A percentile compares a stretch with the other conserved stretches of the same genome.
phyloP scores from a whole-genome alignment of 2,888 invertebrate genomes.

The Eledone cirrhosa region DNA sequence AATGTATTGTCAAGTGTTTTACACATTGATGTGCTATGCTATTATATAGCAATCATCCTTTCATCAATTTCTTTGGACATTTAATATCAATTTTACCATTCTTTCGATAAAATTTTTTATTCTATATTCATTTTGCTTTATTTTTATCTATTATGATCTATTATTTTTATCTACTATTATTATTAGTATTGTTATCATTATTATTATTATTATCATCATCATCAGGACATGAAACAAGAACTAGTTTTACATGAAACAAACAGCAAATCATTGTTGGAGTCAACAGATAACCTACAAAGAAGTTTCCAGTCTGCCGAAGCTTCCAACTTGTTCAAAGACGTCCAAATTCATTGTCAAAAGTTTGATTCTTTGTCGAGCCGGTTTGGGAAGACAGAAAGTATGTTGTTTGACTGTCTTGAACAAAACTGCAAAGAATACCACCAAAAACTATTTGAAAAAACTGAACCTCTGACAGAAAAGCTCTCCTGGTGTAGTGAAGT shows the following conservation, averaged over 20 bases:
- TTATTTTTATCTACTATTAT: too few species aligned
- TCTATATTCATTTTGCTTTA: too few species aligned
- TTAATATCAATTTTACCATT: too few species aligned
- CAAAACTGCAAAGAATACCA: slow-evolving; percentile 88
- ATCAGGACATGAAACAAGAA: slow-evolving; percentile 73
- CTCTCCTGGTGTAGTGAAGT: slow-evolving; percentile 90
- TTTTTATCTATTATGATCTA: too few species aligned
- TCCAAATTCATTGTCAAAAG: slow-evolving; percentile 57
- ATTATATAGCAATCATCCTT: too few species aligned
- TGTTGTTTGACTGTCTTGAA: slow-evolving; percentile 80
- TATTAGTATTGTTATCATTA: too few species aligned
- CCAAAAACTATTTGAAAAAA: slow-evolving; percentile 81
- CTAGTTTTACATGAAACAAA: slow-evolving; percentile 79
- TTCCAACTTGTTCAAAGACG: slow-evolving; percentile 59
- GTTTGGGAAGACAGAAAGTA: slow-evolving; percentile 74
- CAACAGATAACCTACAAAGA: slow-evolving; percentile 65
- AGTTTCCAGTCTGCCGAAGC: slow-evolving; percentile 62
- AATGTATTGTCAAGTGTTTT: too few species aligned
- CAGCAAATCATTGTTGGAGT: slow-evolving; percentile 82
- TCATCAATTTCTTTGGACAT: too few species aligned
- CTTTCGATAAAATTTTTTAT: too few species aligned
- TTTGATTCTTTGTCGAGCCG: slow-evolving; percentile 81
- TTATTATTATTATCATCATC: too few species aligned
- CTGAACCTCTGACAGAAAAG: slow-evolving; percentile 85
- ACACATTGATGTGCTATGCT: too few species aligned